These are phyloP conservation scores for Bubo blakistoni DNA, from an alignment of 2,113 vertebrate genomes.

Conservation along the genomic window DNA sequence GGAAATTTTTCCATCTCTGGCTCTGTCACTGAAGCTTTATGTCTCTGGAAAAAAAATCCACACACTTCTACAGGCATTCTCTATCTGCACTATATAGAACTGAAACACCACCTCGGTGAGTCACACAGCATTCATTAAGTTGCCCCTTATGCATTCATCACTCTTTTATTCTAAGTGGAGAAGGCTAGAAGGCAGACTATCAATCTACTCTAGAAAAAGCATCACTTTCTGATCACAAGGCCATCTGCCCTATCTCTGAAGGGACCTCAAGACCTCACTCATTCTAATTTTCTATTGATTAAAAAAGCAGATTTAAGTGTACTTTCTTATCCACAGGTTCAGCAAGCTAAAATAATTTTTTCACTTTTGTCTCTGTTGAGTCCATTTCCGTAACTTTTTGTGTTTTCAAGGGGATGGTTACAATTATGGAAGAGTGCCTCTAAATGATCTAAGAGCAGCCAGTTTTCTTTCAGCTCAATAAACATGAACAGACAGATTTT, in stretches of 20 bases:
- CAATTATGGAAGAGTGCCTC: neutral
- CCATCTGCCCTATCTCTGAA: neutral
- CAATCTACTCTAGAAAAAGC: neutral
- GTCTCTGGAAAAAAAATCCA: neutral
- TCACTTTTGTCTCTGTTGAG: neutral
- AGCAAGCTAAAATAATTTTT: neutral
- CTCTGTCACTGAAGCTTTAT: neutral
- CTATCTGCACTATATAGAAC: neutral
- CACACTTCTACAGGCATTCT: neutral
- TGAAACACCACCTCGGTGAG: neutral
- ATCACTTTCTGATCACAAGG: neutral
- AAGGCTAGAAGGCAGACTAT: neutral
- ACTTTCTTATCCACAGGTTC: neutral
- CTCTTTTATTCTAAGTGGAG: neutral
- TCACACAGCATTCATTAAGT: neutral
- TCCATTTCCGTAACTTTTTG: neutral
- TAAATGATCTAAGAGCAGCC: neutral
- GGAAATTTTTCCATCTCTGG: neutral
- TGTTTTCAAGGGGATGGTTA: neutral
- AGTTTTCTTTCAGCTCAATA: neutral
- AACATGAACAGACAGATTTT: neutral
- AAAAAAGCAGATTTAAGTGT: neutral
- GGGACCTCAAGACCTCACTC: neutral
- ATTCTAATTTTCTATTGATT: constrained; percentile 3
- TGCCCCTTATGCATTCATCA: neutral